Evolutionary conservation across 2,888 invertebrate species (phyloP).

Genomic region (Stomorhina lunata): DNA sequence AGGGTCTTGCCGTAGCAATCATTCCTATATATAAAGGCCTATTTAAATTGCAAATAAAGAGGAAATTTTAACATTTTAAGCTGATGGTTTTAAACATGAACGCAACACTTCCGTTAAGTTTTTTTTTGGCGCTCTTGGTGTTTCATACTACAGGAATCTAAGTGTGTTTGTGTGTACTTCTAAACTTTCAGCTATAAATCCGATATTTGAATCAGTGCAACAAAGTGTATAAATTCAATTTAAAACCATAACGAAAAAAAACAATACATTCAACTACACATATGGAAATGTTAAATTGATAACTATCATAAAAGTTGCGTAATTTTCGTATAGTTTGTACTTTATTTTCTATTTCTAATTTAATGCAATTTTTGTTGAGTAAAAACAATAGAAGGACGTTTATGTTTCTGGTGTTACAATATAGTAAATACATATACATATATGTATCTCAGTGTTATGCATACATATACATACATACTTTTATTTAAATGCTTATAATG

Average conservation of each 20-base stretch:
- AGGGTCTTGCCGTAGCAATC: background rate
- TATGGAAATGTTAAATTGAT: constrained; percentile 50
- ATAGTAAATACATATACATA: too few species aligned
- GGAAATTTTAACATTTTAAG: constrained; percentile 54
- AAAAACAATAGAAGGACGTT: constrained; percentile 34
- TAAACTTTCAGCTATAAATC: constrained; percentile 12
- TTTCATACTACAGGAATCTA: constrained; percentile 2
- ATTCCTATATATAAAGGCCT: background rate
- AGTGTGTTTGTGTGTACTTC: background rate
- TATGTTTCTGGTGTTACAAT: background rate
- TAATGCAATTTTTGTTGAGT: constrained; percentile 11
- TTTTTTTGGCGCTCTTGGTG: background rate
- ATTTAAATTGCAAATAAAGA: constrained; percentile 43
- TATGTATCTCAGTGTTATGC: too few species aligned
- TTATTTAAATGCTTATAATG: constrained; percentile 47
- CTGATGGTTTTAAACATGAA: constrained; percentile 56
- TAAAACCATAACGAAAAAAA: constrained; percentile 47
- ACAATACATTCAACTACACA: constrained; percentile 2
- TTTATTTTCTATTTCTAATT: constrained; percentile 37
- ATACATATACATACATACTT: too few species aligned
- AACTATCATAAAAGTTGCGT: constrained; percentile 62
- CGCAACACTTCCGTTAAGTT: constrained; percentile 53
- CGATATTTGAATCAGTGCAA: constrained; percentile 57
- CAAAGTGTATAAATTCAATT: constrained; percentile 64
- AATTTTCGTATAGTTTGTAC: constrained; percentile 27